A percentile compares a stretch with the other conserved stretches of the same genome.
Conservation (phyloP, 2,113 vertebrate genomes). For the Callospermophilus lateralis region DNA sequence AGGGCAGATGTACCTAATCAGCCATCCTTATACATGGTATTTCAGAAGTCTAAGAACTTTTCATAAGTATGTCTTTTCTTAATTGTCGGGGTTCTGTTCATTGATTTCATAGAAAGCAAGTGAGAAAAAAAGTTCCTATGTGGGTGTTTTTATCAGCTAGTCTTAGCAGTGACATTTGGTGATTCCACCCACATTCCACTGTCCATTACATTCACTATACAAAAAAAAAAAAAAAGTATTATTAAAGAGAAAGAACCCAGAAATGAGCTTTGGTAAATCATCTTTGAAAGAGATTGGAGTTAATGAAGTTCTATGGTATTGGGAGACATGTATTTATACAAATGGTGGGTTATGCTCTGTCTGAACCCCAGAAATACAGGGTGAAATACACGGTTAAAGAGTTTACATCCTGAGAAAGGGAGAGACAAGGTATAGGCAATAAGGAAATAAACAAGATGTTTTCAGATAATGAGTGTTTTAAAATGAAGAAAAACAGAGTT, state of each 20-base stretch:
- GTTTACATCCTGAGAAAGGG: neutral
- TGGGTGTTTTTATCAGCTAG: neutral
- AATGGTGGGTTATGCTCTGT: neutral
- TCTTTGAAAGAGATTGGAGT: neutral
- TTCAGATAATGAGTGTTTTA: neutral
- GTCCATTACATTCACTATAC: neutral
- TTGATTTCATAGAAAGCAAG: constrained; percentile 38
- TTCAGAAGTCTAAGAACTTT: neutral
- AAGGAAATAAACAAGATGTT: neutral
- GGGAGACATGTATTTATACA: neutral
- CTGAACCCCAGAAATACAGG: neutral
- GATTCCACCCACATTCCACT: neutral
- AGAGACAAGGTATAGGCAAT: neutral
- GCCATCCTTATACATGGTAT: neutral
- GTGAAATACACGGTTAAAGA: neutral
- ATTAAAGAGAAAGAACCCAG: constrained; percentile 9
- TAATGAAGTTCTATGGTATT: neutral
- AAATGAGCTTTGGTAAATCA: neutral
- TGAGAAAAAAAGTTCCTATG: neutral
- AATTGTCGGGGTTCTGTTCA: neutral
- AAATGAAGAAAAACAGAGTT: neutral
- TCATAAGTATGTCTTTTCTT: neutral
- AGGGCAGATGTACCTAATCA: neutral
- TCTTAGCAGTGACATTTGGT: neutral
- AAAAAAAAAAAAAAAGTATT: neutral